phyloP scores from a whole-genome alignment of 2,113 vertebrate genomes.

The Mandrillus leucophaeus region DNA sequence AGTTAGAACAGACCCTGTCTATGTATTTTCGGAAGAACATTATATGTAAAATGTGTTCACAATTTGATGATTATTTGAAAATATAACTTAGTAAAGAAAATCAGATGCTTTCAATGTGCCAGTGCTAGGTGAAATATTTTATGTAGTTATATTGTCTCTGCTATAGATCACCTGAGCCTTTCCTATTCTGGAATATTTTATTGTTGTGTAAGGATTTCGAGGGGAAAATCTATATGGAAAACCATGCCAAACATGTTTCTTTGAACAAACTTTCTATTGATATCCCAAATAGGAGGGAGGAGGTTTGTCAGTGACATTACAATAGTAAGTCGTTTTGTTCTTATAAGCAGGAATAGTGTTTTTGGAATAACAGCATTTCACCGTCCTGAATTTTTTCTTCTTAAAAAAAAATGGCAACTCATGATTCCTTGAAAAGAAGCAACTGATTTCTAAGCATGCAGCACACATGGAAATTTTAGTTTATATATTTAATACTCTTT shows the following conservation, averaged over 20 bases:
- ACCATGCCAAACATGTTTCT: background rate
- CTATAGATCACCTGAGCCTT: background rate
- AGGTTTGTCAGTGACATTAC: background rate
- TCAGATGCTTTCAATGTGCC: background rate
- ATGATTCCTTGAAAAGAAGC: background rate
- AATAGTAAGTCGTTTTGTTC: background rate
- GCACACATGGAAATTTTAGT: background rate
- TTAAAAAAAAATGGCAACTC: background rate
- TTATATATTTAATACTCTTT: background rate
- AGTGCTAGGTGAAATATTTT: conserved; percentile 15
- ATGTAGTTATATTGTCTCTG: background rate
- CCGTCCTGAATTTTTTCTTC: conserved; percentile 11
- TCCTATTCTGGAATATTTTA: background rate
- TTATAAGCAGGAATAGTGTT: background rate
- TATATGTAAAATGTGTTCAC: background rate
- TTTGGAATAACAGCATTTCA: background rate
- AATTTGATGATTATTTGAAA: conserved; percentile 30
- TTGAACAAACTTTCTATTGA: background rate
- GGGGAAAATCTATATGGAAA: background rate
- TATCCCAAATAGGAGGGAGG: background rate
- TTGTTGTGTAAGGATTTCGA: background rate
- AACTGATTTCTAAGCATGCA: background rate
- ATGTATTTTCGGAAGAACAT: background rate
- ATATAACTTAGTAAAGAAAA: conserved; percentile 42
- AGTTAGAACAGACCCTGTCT: background rate